Base-by-base conservation (phyloP, 2,113 vertebrate genomes). In the Dermatemys mawii region DNA sequence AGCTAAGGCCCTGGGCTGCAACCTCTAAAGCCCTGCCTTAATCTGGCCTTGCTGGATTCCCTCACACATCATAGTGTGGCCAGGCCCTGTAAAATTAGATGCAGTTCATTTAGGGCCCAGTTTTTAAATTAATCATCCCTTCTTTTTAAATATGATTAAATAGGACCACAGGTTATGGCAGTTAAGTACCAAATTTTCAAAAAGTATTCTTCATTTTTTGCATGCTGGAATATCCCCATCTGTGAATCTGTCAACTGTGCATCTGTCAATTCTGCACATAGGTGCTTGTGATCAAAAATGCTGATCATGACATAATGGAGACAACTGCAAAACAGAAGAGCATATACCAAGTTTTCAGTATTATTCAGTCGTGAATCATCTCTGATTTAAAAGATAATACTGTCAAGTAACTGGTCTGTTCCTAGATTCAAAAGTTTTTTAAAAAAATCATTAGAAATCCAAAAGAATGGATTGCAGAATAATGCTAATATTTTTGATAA, bases 211-310 rank as follows among this genome's bases (percentile, higher is more conserved):
- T 92, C 48, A 81, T 76, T 57, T 88, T 35, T 88, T 87, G 89
- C 54, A 92, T 44, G 12, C 53, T 92, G 73, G 93, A 86, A 93
- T 96, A 83, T 78, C 91, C 63, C 83, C 96, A 97, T 93, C 93
- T 94, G 88, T 0, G 11, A 93, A 87, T 8, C 13, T 4, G 27
- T 27, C 38, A 97, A 84, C 93, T 93, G 91, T 86, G 97, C 92
- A 92, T 84, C 82, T 93, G 94, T 96, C 94, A 95, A 88, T 94
- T 96, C 86, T 94, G 89, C 94, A 89, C 89, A 91, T 89, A 88
- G 73, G 89, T 81, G 78, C 46, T 91, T 2, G 0, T 79, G 32
- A 92, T 50, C 75, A 94, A 91, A 87, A 92, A 87, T 53, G 51
- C 21, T 70, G 1, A 0, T 55, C 75, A 8, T 6, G 79, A 44